Conservation (phyloP, 1,140 invertebrate genomes). For the Subanguina moxae region DNA sequence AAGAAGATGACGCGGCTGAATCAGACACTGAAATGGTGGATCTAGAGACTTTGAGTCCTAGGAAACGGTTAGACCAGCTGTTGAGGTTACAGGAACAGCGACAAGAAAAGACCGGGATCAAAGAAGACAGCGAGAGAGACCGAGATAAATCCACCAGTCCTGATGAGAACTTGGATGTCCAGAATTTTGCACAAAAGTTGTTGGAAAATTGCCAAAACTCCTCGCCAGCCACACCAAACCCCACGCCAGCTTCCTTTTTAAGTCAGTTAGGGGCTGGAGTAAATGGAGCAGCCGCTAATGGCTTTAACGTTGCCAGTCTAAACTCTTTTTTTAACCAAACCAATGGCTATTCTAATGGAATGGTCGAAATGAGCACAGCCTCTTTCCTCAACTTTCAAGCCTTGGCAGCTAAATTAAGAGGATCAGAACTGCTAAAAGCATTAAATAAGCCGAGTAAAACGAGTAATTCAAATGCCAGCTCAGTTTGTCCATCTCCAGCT, state of each 20-base stretch:
- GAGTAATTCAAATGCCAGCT: background rate
- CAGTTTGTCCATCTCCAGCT: background rate
- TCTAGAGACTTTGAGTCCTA: conserved; percentile 2
- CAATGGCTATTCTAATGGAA: background rate
- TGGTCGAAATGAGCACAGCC: background rate
- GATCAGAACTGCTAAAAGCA: conserved; percentile 21
- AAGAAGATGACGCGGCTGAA: background rate
- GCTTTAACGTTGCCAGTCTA: background rate
- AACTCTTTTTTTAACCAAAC: background rate
- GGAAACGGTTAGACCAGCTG: conserved; percentile 26
- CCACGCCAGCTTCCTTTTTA: background rate
- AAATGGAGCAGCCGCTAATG: conserved; percentile 2
- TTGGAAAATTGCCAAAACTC: conserved; percentile 13
- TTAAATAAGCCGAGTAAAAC: conserved; percentile 3
- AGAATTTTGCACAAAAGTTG: conserved; percentile 32
- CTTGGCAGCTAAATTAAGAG: conserved; percentile 2
- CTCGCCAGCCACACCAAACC: background rate
- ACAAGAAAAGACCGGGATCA: background rate
- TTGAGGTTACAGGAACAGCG: conserved; percentile 35
- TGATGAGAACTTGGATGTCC: conserved; percentile 32
- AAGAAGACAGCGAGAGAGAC: conserved; percentile 25
- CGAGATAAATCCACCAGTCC: conserved; percentile 25
- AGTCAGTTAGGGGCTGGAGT: background rate
- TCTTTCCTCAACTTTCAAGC: background rate
- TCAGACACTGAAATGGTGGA: conserved; percentile 11